These are phyloP conservation scores for Nasonovia ribisnigri DNA, from an alignment of 2,888 invertebrate species.

Conservation along the genomic window DNA sequence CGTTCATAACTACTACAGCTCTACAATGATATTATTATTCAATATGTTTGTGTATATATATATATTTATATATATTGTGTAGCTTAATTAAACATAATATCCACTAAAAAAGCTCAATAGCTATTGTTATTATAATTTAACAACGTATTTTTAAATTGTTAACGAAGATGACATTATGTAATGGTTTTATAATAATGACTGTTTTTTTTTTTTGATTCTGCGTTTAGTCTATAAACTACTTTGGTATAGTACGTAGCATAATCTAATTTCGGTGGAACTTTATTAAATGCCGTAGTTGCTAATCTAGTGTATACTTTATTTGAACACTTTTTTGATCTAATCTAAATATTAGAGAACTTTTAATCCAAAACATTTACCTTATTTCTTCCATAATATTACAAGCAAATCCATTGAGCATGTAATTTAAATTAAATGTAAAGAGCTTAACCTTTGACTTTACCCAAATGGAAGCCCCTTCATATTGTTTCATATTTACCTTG, in stretches of 20 bases:
- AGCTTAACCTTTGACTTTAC: not conserved
- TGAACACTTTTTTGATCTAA: not conserved
- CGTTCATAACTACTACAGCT: not conserved
- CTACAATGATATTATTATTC: not conserved
- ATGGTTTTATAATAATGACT: not conserved
- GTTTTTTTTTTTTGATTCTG: not conserved
- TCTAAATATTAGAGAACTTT: too few species aligned
- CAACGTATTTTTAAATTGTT: not conserved
- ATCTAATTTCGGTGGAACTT: not conserved
- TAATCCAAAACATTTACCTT: not conserved
- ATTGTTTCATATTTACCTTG: not conserved
- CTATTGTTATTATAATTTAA: not conserved
- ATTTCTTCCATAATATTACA: not conserved
- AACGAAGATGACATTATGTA: not conserved
- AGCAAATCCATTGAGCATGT: not conserved
- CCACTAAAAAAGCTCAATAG: not conserved
- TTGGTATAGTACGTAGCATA: not conserved
- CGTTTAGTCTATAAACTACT: not conserved
- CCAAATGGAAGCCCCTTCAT: not conserved
- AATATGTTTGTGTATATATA: not conserved
- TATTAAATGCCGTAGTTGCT: not conserved
- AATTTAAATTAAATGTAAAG: not conserved
- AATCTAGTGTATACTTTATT: not conserved
- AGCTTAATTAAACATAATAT: not conserved
- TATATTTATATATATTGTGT: not conserved